A percentile compares a stretch with the other conserved stretches of the same genome.
phyloP scores from a whole-genome alignment of 2,113 vertebrate genomes.

The Psilopogon haemacephalus region DNA sequence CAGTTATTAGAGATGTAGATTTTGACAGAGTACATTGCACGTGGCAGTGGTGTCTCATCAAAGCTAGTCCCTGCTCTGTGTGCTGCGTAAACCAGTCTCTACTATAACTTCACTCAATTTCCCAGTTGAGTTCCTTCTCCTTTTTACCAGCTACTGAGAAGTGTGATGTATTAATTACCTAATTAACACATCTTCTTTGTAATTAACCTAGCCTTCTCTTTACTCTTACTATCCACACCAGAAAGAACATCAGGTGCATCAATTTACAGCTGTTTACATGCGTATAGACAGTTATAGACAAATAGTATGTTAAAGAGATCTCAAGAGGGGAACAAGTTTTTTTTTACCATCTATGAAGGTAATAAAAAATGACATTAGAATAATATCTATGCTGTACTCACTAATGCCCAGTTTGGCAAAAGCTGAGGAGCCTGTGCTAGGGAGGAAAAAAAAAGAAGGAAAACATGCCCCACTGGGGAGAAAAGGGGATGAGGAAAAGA shows the following conservation, averaged over 20 bases:
- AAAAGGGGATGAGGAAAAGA: neutral
- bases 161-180: conserved; percentile 42
- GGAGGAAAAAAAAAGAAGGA: neutral
- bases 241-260: conserved; percentile 7
- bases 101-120: neutral
- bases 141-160: neutral
- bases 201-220: conserved; percentile 27
- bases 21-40: neutral
- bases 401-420: neutral
- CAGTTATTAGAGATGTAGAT: neutral
- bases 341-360: neutral
- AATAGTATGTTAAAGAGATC: neutral
- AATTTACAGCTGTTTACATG: conserved; percentile 44
- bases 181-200: conserved; percentile 45
- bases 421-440: neutral
- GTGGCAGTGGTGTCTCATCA: neutral
- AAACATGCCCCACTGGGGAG: neutral
- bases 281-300: conserved; percentile 6
- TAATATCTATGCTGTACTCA: neutral
- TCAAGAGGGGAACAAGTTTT: neutral
- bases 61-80: neutral
- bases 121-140: neutral
- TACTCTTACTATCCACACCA: neutral
- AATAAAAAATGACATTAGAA: neutral
- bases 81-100: neutral